A percentile compares a stretch with the other conserved stretches of the same genome.
phyloP scores from a whole-genome alignment of 2,888 invertebrate genomes.

The Aquatica leii region DNA sequence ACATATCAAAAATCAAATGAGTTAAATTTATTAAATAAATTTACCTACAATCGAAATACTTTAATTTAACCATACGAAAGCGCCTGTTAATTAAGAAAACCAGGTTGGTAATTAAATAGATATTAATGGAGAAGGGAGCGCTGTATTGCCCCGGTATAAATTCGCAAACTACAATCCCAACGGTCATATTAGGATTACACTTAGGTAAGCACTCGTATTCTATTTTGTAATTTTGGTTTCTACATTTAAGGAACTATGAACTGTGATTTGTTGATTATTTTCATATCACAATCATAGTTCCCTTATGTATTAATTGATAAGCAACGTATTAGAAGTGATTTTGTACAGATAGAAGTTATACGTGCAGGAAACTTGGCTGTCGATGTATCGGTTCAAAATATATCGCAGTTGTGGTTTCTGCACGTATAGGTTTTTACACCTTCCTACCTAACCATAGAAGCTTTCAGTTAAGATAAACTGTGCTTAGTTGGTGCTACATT shows the following conservation, averaged over 20 bases:
- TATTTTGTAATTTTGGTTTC: neutral
- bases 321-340: neutral
- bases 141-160: no score
- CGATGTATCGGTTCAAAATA: neutral
- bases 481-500: constrained; percentile 7
- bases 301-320: neutral
- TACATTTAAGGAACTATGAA: constrained; percentile 2
- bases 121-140: no score
- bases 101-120: no score
- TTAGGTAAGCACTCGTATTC: neutral
- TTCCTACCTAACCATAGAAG: neutral
- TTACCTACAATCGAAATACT: no score
- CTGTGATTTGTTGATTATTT: neutral
- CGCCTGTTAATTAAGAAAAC: no score
- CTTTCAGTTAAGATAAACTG: constrained; percentile 8
- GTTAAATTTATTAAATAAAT: no score
- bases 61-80: no score
- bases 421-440: neutral
- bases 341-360: no score
- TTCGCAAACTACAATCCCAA: no score
- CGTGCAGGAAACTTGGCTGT: no score
- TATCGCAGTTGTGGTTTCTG: constrained; percentile 1
- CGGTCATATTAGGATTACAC: neutral
- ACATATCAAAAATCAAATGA: no score
- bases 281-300: constrained; percentile 10